phyloP scores from a whole-genome alignment of 2,797 vertebrate genomes.

The Melanogrammus aeglefinus region DNA sequence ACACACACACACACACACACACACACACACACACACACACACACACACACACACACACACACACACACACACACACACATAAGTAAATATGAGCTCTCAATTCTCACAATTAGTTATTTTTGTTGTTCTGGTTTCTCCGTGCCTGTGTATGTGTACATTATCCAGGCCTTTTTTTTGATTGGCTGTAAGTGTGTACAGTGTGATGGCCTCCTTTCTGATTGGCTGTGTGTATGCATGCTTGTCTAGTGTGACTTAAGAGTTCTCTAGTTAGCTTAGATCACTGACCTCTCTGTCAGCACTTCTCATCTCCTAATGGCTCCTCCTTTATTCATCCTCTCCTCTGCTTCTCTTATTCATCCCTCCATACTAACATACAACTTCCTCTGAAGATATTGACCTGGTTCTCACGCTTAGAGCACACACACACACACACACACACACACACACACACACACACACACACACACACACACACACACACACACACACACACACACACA shows the following conservation, averaged over 20 bases:
- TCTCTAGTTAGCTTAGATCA: constrained; percentile 49
- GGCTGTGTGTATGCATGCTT: not conserved
- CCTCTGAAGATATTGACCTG: constrained; percentile 42
- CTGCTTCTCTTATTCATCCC: constrained; percentile 35
- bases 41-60: no score
- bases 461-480: not conserved
- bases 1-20: no score
- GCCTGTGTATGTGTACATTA: constrained; percentile 11
- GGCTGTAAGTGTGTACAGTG: constrained; percentile 24
- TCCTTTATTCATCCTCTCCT: constrained; percentile 42
- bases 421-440: constrained; percentile 1
- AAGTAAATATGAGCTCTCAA: not conserved
- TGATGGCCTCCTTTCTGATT: not conserved
- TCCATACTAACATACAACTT: constrained; percentile 11
- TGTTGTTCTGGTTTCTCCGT: constrained; percentile 4
- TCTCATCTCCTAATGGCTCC: constrained; percentile 34
- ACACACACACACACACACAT: not conserved
- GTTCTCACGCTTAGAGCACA: not conserved
- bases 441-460: not conserved
- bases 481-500: no score
- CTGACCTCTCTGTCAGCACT: constrained; percentile 52
- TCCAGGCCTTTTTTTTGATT: constrained; percentile 35
- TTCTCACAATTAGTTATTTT: not conserved
- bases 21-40: not conserved
- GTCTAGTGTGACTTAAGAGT: constrained; percentile 32